Base-by-base conservation (phyloP, 2,797 vertebrate species). In the Cyprinella venusta region DNA sequence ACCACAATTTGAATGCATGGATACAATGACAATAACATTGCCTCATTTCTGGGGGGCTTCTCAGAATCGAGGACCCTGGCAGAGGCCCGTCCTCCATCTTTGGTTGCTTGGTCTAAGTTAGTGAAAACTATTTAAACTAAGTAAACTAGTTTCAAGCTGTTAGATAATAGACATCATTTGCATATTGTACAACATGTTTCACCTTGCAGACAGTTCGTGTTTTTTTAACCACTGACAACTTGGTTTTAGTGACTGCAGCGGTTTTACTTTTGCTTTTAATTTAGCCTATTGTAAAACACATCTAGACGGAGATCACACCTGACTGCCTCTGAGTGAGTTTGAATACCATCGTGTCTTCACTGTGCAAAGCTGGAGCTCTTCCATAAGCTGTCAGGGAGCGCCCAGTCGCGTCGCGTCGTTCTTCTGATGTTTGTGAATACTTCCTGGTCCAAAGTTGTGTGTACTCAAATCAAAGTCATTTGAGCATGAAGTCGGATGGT, bases 391-490 rank as follows among this genome's bases (percentile, higher is more conserved):
- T 61, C 81, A 69, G 74, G 74, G 38, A 77, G 52, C 65, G 81
- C 75, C 50, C 64, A 8, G 50, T 18, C 50, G 64, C 63, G 75
- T 76, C 54, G 52, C 30, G 38, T 85, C 59, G 26, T 59, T 40
- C 71, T 26, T 33, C 52, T 0, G 72, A 18, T 15, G 18, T 36
- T 40, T 6, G 75, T 21, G 67, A 59, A 50, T 18, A 83, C 82
- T 83, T 83, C 82, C 82, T 83, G 75, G 82, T 83, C 75, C 75
- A 83, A 78, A 83, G 82, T 78, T 83, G n/a, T 78, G 40, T 83
- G 75, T 78, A 71, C 82, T 48, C 30, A 83, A 83, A 83, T 78
- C 65, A 70, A 71, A 83, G 74, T 78, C 26, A 71, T 13, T 63
- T 52, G 82, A 52, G 75, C 40, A 78, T 83, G 52, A 13, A 50